Evolutionary conservation across 2,888 invertebrate species (phyloP).

Genomic region (Caenorhabditis sp.): DNA sequence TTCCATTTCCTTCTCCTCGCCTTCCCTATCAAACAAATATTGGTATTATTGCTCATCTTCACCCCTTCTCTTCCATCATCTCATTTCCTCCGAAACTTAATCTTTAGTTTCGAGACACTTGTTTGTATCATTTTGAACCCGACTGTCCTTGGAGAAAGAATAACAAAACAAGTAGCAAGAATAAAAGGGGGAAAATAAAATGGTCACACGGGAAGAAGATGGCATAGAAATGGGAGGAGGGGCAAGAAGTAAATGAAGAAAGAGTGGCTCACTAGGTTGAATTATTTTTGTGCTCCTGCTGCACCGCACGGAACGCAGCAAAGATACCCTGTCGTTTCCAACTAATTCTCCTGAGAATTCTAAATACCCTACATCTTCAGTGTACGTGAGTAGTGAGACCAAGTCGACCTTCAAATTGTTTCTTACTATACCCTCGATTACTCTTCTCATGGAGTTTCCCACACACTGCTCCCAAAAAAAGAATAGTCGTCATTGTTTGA

Average conservation of each 20-base stretch:
- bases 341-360: constrained; percentile 50
- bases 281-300: constrained; percentile 47
- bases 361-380: constrained; percentile 12
- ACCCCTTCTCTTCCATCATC: not conserved
- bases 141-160: constrained; percentile 7
- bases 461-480: constrained; percentile 14
- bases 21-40: constrained; percentile 25
- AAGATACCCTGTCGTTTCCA: constrained; percentile 36
- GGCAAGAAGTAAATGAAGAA: constrained; percentile 32
- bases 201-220: constrained; percentile 13
- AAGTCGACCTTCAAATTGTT: constrained; percentile 64
- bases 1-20: constrained; percentile 4
- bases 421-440: constrained; percentile 43
- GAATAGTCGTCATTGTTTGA: constrained; percentile 24
- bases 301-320: constrained; percentile 27
- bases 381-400: constrained; percentile 46
- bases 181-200: constrained; percentile 13
- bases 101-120: constrained; percentile 28
- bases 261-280: constrained; percentile 50
- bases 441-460: constrained; percentile 28
- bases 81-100: constrained; percentile 8
- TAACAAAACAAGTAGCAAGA: constrained; percentile 33
- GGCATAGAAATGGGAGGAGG: constrained; percentile 12
- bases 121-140: constrained; percentile 23
- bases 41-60: constrained; percentile 44